Conservation (phyloP, 2,797 vertebrate genomes). For the Brotula barbata region DNA sequence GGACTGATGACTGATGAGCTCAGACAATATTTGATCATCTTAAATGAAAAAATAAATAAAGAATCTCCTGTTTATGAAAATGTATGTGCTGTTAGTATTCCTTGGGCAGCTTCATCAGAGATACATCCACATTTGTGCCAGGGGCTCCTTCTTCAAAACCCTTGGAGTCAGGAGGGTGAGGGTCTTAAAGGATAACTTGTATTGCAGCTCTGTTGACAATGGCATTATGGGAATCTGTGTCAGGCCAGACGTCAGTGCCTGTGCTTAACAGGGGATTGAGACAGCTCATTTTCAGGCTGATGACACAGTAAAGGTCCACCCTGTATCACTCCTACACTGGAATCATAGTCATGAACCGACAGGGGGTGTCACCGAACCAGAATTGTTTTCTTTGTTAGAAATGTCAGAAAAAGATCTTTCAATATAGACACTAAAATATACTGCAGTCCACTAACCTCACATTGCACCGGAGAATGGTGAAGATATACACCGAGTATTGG, state of each 20-base stretch:
- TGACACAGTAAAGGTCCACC: slow-evolving; percentile 14
- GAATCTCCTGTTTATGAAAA: slow-evolving; percentile 50
- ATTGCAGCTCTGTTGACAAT: slow-evolving; percentile 51
- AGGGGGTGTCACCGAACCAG: no score
- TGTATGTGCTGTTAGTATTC: slow-evolving; percentile 37
- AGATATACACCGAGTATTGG: no score
- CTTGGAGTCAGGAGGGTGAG: slow-evolving; percentile 20
- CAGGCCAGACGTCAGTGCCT: slow-evolving; percentile 25
- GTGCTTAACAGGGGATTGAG: slow-evolving; percentile 16
- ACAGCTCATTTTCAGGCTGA: slow-evolving; percentile 21
- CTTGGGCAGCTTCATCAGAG: slow-evolving; percentile 6
- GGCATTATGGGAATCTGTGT: slow-evolving; percentile 29
- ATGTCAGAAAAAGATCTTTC: no score
- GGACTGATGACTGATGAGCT: slow-evolving; percentile 46
- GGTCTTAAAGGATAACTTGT: slow-evolving; percentile 31
- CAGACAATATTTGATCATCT: slow-evolving; percentile 55
- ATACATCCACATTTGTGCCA: slow-evolving; percentile 59
- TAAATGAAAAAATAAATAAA: slow-evolving; percentile 68
- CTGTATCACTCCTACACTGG: neutral
- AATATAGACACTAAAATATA: no score
- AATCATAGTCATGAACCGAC: no score
- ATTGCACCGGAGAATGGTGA: no score
- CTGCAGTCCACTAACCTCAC: no score
- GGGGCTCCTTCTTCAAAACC: slow-evolving; percentile 43
- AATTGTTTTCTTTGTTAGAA: no score